These are phyloP conservation scores for Mythimna albipuncta DNA, from an alignment of 2,888 invertebrate species.

Conservation along the genomic window DNA sequence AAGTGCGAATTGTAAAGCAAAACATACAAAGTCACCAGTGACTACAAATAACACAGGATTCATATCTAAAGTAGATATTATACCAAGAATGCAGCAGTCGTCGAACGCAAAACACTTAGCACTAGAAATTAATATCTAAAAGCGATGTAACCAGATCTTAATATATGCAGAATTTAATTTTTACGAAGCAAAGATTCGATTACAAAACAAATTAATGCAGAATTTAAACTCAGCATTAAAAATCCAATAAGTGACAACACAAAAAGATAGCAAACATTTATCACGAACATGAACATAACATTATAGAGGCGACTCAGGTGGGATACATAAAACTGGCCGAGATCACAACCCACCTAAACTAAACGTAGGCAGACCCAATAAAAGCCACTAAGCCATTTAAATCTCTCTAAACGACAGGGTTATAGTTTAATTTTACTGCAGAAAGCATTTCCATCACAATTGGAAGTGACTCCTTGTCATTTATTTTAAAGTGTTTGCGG, in stretches of 20 bases:
- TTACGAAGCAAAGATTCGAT: slow-evolving; percentile 36
- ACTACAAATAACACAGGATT: slow-evolving; percentile 17
- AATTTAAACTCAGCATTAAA: slow-evolving; percentile 53
- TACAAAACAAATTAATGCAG: slow-evolving; percentile 58
- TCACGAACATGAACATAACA: slow-evolving; percentile 67
- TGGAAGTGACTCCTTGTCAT: slow-evolving; percentile 90
- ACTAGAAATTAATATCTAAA: slow-evolving; percentile 55
- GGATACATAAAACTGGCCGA: slow-evolving; percentile 76
- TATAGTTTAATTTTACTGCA: slow-evolving; percentile 91
- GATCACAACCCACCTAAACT: slow-evolving; percentile 75
- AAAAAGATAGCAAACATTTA: slow-evolving; percentile 63
- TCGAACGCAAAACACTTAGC: slow-evolving; percentile 42
- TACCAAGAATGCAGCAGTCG: slow-evolving; percentile 37
- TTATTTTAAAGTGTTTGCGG: slow-evolving; percentile 90
- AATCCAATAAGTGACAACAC: slow-evolving; percentile 51
- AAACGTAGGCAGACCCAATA: slow-evolving; percentile 84
- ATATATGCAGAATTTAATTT: slow-evolving; percentile 40
- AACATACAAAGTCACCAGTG: slow-evolving; percentile 27
- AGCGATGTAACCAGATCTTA: slow-evolving; percentile 44
- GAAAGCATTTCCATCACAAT: slow-evolving; percentile 91
- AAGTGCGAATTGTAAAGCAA: background rate
- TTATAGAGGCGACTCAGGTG: slow-evolving; percentile 71
- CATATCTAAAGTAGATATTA: slow-evolving; percentile 37
- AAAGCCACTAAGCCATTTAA: slow-evolving; percentile 87
- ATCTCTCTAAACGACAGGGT: slow-evolving; percentile 89